Conservation (phyloP, 2,797 vertebrate species). For the Valencia hispanica region DNA sequence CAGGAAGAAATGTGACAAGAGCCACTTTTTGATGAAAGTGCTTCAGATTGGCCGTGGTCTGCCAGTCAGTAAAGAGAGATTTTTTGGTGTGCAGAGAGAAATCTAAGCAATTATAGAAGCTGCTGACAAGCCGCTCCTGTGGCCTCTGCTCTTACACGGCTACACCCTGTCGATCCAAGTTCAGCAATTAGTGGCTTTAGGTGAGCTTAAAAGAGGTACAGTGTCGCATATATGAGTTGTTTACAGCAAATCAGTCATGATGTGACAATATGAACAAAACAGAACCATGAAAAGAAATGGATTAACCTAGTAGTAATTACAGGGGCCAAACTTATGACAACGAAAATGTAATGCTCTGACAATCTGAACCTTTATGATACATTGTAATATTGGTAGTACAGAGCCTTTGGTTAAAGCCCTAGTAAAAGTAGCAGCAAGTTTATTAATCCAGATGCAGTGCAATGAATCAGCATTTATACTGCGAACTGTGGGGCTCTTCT, state of each 20-base stretch:
- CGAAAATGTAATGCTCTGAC: background rate
- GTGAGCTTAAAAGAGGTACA: slow-evolving; percentile 17
- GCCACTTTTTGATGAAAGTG: slow-evolving; percentile 17
- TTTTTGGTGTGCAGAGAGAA: slow-evolving; percentile 28
- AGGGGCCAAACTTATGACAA: slow-evolving; percentile 1
- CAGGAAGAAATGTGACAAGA: slow-evolving; percentile 22
- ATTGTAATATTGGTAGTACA: slow-evolving; percentile 26
- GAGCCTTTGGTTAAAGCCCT: slow-evolving; percentile 19
- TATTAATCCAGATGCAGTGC: slow-evolving; percentile 14
- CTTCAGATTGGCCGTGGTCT: slow-evolving; percentile 27
- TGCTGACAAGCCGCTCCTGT: slow-evolving; percentile 63
- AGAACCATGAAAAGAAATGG: slow-evolving; percentile 5
- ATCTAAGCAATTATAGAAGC: slow-evolving; percentile 60
- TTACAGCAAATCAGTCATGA: slow-evolving; percentile 14
- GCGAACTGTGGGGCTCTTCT: slow-evolving; percentile 2
- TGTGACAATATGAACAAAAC: background rate
- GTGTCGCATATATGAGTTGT: slow-evolving; percentile 27
- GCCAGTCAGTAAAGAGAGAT: slow-evolving; percentile 42
- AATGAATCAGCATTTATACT: slow-evolving; percentile 29
- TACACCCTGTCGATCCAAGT: slow-evolving; percentile 44
- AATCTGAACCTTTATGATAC: background rate
- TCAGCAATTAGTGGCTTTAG: slow-evolving; percentile 47
- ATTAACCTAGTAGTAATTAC: slow-evolving; percentile 10
- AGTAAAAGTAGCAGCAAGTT: slow-evolving; percentile 31
- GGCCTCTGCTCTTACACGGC: slow-evolving; percentile 24